Conservation (phyloP, 2,113 vertebrate genomes). For the Melanotaenia duboulayi region DNA sequence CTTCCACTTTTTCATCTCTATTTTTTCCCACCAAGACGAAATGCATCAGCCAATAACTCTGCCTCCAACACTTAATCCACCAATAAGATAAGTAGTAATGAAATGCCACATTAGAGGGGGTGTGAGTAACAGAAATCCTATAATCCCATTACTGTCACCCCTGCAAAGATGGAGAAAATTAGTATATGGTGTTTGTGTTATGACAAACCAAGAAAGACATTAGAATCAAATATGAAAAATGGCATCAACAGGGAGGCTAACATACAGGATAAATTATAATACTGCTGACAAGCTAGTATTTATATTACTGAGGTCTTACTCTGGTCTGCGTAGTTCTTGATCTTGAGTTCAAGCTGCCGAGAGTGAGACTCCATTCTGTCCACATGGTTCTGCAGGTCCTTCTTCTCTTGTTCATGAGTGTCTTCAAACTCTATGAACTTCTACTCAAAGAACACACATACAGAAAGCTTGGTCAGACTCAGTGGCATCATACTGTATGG, state of each 20-base stretch:
- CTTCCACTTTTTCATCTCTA: constrained; percentile 42
- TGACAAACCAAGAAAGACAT: constrained; percentile 8
- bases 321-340: constrained; percentile 95
- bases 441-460: constrained; percentile 74
- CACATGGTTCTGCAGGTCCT: constrained; percentile 92
- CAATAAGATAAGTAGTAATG: constrained; percentile 53
- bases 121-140: constrained; percentile 67
- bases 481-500: background rate
- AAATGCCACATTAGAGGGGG: constrained; percentile 56
- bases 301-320: constrained; percentile 79
- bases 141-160: constrained; percentile 72
- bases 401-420: constrained; percentile 97
- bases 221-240: constrained; percentile 2
- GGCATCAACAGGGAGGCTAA: background rate
- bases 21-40: background rate
- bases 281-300: background rate
- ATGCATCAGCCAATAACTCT: constrained; percentile 23
- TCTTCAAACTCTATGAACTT: constrained; percentile 99
- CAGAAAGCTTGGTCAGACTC: constrained; percentile 3
- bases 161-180: constrained; percentile 20
- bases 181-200: background rate
- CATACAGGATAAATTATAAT: background rate
- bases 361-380: constrained; percentile 92
- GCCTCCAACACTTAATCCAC: constrained; percentile 56
- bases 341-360: constrained; percentile 94